Evolutionary conservation across 2,113 vertebrate genomes (phyloP), one percentile per base, ranked within the genome.

Genomic region (Diglossa brunneiventris): DNA sequence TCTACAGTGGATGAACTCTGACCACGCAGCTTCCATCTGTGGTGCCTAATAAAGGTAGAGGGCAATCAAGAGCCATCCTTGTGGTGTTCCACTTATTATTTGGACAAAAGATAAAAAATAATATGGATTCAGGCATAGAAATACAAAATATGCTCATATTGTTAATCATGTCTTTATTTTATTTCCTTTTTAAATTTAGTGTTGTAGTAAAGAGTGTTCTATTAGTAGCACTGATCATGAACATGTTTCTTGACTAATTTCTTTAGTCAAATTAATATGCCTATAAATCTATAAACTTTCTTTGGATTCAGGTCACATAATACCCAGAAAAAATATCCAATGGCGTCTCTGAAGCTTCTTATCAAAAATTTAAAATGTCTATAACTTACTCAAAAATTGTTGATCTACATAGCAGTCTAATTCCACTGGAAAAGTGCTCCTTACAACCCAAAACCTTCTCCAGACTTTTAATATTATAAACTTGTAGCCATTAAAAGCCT

Each of bases 341-440:
- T 37, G 7, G 4, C 46, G 9, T 6, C 22, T 56, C 63, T 83
- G 37, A 64, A 33, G 22, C 2, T 61, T 79, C 26, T 15, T 64
- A 14, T 41, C 74, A 69, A 2, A 12, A 56, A 52, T 59, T 33
- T 13, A 80, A 76, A 56, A 66, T 49, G 22, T 3, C 6, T 92
- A 11, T 20, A 55, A 64, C 0, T 0, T 13, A 23, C 8, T 35
- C 19, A 77, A 12, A 56, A 87, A 26, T 4, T 70, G 3, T 81
- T 55, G 22, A 37, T 41, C 50, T 70, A 49, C 3, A 2, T 7
- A 84, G 37, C 35, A 70, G 13, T 67, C 18, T 15, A 62, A 53
- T 77, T 70, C 35, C 26, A 49, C 22, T 26, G 18, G 39, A 62
- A 91, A 88, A 79, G 4, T 37, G 3, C 2, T 69, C 7, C 15